Conservation (phyloP, 1,140 invertebrate species). For the Lucilia cuprina region DNA sequence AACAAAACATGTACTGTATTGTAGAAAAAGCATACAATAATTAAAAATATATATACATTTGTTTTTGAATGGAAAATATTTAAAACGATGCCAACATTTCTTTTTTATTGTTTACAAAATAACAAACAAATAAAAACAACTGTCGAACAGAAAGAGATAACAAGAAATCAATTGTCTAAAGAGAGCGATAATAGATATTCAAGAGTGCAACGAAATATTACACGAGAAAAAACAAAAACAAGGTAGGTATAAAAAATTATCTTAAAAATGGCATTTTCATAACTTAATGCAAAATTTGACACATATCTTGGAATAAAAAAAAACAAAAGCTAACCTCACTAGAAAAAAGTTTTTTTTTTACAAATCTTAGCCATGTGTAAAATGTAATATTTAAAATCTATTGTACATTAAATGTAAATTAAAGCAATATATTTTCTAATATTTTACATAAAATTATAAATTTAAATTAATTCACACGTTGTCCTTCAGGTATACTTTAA, state of each 20-base stretch:
- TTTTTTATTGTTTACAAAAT: background rate
- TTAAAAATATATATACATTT: no score
- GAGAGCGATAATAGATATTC: background rate
- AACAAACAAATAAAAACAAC: background rate
- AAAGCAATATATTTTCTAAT: no score
- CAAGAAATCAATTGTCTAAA: background rate
- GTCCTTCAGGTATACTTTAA: background rate
- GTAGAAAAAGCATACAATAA: no score
- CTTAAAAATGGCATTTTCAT: background rate
- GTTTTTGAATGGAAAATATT: background rate
- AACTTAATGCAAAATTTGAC: background rate
- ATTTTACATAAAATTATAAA: background rate
- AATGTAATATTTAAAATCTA: no score
- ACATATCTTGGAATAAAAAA: background rate
- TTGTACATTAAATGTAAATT: no score
- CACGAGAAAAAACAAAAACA: background rate
- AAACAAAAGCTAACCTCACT: no score
- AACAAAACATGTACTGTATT: background rate
- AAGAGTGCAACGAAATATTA: background rate
- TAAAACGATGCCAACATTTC: background rate
- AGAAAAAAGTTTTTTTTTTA: no score
- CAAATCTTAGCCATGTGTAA: no score
- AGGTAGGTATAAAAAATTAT: background rate
- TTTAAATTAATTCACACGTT: background rate
- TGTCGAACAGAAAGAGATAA: background rate